Base-by-base conservation (phyloP, 2,888 invertebrate species). In the Ethmia dodecea region DNA sequence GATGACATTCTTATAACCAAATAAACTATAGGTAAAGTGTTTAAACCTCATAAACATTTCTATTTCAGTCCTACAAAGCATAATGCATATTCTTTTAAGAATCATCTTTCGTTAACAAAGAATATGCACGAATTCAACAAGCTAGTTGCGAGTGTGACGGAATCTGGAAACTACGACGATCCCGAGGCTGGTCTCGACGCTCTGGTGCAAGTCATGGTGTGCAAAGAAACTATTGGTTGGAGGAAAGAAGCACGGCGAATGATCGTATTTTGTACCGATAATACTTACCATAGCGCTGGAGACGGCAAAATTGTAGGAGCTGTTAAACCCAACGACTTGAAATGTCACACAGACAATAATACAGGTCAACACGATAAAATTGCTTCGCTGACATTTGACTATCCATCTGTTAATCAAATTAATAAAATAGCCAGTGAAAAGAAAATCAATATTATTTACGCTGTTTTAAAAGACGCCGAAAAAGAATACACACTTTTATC, bases 181-280 rank as follows among this genome's bases (percentile, higher is more conserved):
- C 93, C 93, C 0, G 96, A 96, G 76, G 95, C 95, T 11, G 94
- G 94, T 3, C 89, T 97, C 30, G 96, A 97, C 66, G 96, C 93
- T 6, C 76, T 96, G 28, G 94, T 97, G 92, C 96, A 96, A 75
- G 93, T 91, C 0, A 91, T 96, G 58, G 91, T 90, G 6, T 93
- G 93, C 53, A 72, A 89, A 1, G 76, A 89, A 48, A 91, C 95
- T 45, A 91, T 91, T 1, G 97, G 96, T 96, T 80, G 95, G 42
- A 3, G 8, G n/a, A 60, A 81, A 0, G 81, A 89, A 15, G 91
- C 93, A 0, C 81, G 94, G 40, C 90, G 91, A 52, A 88, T 96
- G 48, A 77, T 96, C 35, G 89, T 96, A 1, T 89, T 94, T 52
- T 93, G 93, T 4, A 94, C 94, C 0, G 95, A 96, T 67, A 92